phyloP scores from a whole-genome alignment of 2,888 invertebrate genomes.

The Eilema sororculum region DNA sequence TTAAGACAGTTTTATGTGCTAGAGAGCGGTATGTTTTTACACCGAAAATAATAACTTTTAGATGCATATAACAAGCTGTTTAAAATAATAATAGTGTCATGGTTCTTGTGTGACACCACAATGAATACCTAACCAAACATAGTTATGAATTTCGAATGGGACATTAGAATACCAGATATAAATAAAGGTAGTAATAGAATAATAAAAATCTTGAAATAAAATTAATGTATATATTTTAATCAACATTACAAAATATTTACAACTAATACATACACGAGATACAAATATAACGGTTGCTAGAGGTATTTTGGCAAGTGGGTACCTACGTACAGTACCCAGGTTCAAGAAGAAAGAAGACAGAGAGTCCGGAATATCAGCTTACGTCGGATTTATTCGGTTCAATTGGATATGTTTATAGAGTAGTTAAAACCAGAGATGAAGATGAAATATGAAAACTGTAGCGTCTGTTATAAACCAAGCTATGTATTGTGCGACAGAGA shows the following conservation, averaged over 20 bases:
- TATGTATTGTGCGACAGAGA: background rate
- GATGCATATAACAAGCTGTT: too few species aligned
- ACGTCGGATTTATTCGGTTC: background rate
- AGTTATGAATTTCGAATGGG: too few species aligned
- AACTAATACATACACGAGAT: conserved; percentile 53
- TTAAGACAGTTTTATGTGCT: too few species aligned
- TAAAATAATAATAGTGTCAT: too few species aligned
- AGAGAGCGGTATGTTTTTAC: too few species aligned
- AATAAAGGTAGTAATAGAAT: background rate
- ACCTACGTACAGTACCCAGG: background rate
- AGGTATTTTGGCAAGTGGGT: conserved; percentile 60
- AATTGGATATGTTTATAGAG: background rate
- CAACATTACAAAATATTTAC: conserved; percentile 69
- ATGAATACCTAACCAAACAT: too few species aligned
- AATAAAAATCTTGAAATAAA: conserved; percentile 28
- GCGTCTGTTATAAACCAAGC: background rate
- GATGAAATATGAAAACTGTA: too few species aligned
- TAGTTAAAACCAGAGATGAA: background rate
- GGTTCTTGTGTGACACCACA: too few species aligned
- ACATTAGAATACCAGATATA: background rate
- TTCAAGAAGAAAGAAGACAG: background rate
- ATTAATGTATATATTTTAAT: conserved; percentile 49
- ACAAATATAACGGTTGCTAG: conserved; percentile 47
- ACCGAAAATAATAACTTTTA: too few species aligned
- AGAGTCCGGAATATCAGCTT: background rate